Conservation (phyloP, 2,113 vertebrate genomes). For the Tursiops truncatus region DNA sequence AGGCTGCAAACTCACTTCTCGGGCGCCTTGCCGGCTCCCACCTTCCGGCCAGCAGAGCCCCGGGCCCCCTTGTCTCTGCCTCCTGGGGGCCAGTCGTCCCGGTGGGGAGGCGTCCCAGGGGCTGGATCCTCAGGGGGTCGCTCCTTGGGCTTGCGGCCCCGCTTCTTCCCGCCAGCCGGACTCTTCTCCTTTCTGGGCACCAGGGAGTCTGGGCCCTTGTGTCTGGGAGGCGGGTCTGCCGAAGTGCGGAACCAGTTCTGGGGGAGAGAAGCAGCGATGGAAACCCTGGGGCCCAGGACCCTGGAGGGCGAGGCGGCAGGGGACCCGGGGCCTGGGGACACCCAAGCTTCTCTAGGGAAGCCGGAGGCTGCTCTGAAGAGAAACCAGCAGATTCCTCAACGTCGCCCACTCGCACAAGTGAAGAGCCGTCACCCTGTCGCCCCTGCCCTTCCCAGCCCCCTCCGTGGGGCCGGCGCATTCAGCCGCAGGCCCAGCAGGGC, state of each 20-base stretch:
- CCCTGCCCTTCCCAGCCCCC: rapidly evolving
- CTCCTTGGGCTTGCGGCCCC: conserved; percentile 95
- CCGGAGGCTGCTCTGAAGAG: not conserved
- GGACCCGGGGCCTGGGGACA: too few relatives aligned
- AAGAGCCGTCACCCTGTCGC: not conserved
- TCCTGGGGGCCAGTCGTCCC: conserved; percentile 74
- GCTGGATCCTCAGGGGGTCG: conserved; percentile 75
- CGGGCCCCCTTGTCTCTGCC: conserved; percentile 75
- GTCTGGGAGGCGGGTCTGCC: conserved; percentile 85
- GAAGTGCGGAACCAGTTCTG: conserved; percentile 98
- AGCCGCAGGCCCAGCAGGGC: not conserved
- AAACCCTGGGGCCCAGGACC: not conserved
- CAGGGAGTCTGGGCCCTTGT: conserved; percentile 85
- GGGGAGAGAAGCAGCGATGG: not conserved
- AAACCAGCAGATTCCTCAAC: not conserved
- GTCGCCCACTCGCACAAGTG: not conserved
- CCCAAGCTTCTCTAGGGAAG: not conserved
- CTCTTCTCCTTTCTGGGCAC: conserved; percentile 85
- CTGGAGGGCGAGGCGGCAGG: not conserved
- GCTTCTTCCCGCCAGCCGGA: conserved; percentile 89
- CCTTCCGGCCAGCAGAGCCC: conserved; percentile 77
- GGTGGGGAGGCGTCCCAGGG: conserved; percentile 59
- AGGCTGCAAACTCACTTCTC: conserved; percentile 81
- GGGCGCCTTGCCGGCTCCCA: conserved; percentile 74
- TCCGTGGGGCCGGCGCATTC: not conserved